A percentile compares a stretch with the other conserved stretches of the same genome.
These are phyloP conservation scores for Catocala nupta DNA, from an alignment of 2,888 invertebrate genomes.

Conservation along the genomic window DNA sequence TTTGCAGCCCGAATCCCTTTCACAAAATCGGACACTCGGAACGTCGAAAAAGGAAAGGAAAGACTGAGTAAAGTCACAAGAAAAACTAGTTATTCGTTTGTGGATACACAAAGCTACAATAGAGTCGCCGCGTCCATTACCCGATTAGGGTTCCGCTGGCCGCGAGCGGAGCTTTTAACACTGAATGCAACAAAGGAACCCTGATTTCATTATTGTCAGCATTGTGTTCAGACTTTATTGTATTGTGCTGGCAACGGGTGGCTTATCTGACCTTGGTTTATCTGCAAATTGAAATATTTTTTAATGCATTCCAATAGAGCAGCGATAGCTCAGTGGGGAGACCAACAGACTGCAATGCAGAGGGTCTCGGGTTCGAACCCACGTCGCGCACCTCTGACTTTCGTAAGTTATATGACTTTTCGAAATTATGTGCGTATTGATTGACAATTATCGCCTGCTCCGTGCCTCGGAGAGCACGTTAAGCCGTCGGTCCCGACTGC, in stretches of 20 bases:
- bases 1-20: constrained; percentile 4
- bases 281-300: neutral
- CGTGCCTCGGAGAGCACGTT: too few relatives aligned
- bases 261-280: constrained; percentile 12
- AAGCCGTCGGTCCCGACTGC: too few relatives aligned
- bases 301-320: too few relatives aligned
- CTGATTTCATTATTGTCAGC: constrained; percentile 54
- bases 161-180: constrained; percentile 49
- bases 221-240: constrained; percentile 33
- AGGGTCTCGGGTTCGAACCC: too few relatives aligned
- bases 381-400: too few relatives aligned
- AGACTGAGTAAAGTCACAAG: constrained; percentile 29
- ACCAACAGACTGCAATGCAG: too few relatives aligned
- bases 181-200: constrained; percentile 51
- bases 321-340: too few relatives aligned
- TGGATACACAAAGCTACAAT: constrained; percentile 40
- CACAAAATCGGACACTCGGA: constrained; percentile 14
- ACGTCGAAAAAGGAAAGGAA: constrained; percentile 28
- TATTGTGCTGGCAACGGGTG: constrained; percentile 19
- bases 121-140: constrained; percentile 49
- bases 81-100: constrained; percentile 49
- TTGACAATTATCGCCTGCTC: too few relatives aligned
- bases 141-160: constrained; percentile 47
- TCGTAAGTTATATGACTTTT: too few relatives aligned
- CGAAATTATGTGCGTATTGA: too few relatives aligned